Base-by-base conservation (phyloP, 1,140 invertebrate species). In the Pararge aegeria region DNA sequence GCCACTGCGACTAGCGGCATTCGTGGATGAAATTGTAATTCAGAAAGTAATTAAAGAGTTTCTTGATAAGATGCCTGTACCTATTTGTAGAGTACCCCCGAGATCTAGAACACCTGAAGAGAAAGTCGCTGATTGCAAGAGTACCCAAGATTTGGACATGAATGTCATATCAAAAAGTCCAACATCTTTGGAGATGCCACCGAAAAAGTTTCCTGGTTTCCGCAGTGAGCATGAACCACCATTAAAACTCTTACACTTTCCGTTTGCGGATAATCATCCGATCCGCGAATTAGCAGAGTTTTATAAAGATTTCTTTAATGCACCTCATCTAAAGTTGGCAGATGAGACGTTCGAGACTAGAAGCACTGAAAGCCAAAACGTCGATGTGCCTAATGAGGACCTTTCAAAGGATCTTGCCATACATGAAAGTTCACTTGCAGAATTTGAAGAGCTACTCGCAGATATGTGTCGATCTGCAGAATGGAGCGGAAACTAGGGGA, bases 261-360 rank as follows among this genome's bases (percentile, higher is more conserved):
- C 87, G 7, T 89, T 89, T 29, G 87, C 87, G 1, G 87, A 87
- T 42, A 70, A 82, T 19, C 84, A 87, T 61, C 87, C 87, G 2
- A 84, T 89, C 44, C 75, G 83, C n/a, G 84, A 89, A 57, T 51
- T 87, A 40, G 84, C 87, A 0, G 87, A 89, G 56, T 89, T 89
- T 68, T 89, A 89, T 55, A 87, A 87, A 58, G 87, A 89, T 18
- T 85, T 89, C 46, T 89, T 89, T 55, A 89, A 89, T 50, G 87
- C 87, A 2, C 87, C 87, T 18, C 79, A 86, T 70, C 74, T 87
- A 37, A 87, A 87, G 34, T 55, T 87, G 18, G 48, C 76, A 0
- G 78, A 85, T 20, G 73, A 81, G 6, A 29, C 38, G 29, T 20
- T 9, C 9, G 70, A 69, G 20, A 60, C 53, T 10, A 73, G 60